Evolutionary conservation across 2,113 vertebrate species (phyloP), one percentile per base, ranked within the genome.

Genomic region (Trochalopteron elliotii): DNA sequence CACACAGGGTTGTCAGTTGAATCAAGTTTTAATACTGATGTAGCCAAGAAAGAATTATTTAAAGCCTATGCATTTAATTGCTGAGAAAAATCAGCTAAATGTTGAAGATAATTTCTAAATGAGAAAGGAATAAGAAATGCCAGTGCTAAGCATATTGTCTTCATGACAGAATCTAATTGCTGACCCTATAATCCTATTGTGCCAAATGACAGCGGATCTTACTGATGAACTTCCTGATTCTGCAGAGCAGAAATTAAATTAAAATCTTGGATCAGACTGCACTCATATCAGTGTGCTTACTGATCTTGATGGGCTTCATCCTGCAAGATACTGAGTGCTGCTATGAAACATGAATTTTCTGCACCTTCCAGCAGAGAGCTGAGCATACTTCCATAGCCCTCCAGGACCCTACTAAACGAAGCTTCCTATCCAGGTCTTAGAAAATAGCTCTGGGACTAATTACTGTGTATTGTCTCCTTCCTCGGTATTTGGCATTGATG

Each of bases 161-260:
- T 97, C 92, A 95, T 96, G 95, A 94, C 93, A 97, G 94, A 76
- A 97, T 96, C 96, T 97, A 97, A 98, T 96, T 98, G 94, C 92
- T 97, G 84, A 95, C 86, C 91, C 40, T 89, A 53, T 98, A 97
- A 98, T 97, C 76, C 81, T 95, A 97, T 98, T 98, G 95, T 90
- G 61, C 93, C 76, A 93, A 95, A 97, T 95, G 96, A 97, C 92
- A 96, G 96, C 87, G 39, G 97, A 98, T 97, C 95, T 98, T 96
- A 78, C 95, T 95, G 97, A 97, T 96, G 95, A 95, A 77, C 83
- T 98, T 98, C 96, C 97, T 98, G 96, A 96, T 96, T 97, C 97
- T 94, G 95, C 60, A 93, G 83, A 92, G 78, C 63, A 95, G 89
- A 97, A 98, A 98, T 97, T 88, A 96, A 97, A 98, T 98, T 97